phyloP scores from a whole-genome alignment of 2,797 vertebrate genomes.

The Chelmon rostratus region DNA sequence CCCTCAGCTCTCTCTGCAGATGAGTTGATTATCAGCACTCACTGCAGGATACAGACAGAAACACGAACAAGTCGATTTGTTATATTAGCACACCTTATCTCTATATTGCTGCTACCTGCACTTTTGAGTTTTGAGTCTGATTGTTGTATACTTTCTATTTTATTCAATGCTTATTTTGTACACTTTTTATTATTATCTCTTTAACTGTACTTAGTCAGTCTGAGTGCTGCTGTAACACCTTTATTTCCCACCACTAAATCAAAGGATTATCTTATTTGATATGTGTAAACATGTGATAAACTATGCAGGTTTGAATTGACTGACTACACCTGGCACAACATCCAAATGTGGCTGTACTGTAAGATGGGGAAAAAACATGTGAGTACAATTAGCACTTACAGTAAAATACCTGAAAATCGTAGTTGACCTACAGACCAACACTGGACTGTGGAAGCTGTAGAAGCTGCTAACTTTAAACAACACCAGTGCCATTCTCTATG shows the following conservation, averaged over 20 bases:
- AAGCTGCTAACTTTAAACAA: not conserved
- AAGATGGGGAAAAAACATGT: not conserved
- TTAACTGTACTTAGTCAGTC: too few species aligned
- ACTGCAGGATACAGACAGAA: not conserved
- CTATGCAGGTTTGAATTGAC: not conserved
- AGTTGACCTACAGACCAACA: not conserved
- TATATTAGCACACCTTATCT: not conserved
- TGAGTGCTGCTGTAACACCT: too few species aligned
- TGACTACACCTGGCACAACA: not conserved
- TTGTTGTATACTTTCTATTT: too few species aligned
- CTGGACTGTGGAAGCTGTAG: not conserved
- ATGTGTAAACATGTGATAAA: too few species aligned
- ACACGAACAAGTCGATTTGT: not conserved
- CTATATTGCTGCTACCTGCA: too few species aligned
- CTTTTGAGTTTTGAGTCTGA: too few species aligned
- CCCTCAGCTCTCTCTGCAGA: constrained; percentile 22
- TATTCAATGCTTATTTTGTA: too few species aligned
- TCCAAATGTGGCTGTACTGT: not conserved
- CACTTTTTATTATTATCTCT: too few species aligned
- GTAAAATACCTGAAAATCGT: not conserved
- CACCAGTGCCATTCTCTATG: not conserved
- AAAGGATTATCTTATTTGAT: too few species aligned
- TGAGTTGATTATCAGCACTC: constrained; percentile 19
- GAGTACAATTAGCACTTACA: not conserved
- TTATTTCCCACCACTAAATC: too few species aligned